Base-by-base conservation (phyloP, 2,888 invertebrate species). In the Mythimna loreyi region DNA sequence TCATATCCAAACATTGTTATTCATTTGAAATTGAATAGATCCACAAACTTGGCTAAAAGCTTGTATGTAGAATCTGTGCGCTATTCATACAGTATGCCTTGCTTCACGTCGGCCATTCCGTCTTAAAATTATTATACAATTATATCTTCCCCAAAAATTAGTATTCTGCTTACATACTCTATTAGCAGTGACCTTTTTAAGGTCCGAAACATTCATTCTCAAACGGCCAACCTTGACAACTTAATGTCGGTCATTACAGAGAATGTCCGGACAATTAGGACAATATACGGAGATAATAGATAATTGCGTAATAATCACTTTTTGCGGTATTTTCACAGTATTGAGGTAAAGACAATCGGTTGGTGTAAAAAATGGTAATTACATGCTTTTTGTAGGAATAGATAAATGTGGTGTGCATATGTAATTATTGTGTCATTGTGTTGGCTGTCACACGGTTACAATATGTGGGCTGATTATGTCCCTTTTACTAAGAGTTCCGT, bases 151-250 rank as follows among this genome's bases (percentile, higher is more conserved):
- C 60, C 21, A 53, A 65, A 62, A 79, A 77, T 79, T 77, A 55
- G 68, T 77, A 77, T 77, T 77, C 76, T 0, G 33, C 0, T 1
- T 19, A 9, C 33, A 23, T n/a, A 45, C 40, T 30, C 60, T 23
- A 74, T 80, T 74, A 75, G 5, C 68, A 74, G 19, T 68, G 80
- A 80, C 80, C 80, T 75, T 75, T 75, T 3, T 25, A 65, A 64
- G 30, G 61, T 62, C 23, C 13, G 25, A 45, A 65, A 58, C 57
- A 66, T 63, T 49, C 40, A 59, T 49, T 49, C 30, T 67, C 28
- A 7, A 63, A 50, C n/a, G n/a, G 47, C 13, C 30, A 78, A 19
- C 77, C 77, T 75, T 75, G 76, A 63, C 76, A 57, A 30, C 9
- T 21, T 70, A 65, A 80, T 62, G 28, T 36, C 16, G 21, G 47